These are phyloP conservation scores for Nematopogon swammerdamellus DNA, from an alignment of 2,888 invertebrate genomes.

Conservation along the genomic window DNA sequence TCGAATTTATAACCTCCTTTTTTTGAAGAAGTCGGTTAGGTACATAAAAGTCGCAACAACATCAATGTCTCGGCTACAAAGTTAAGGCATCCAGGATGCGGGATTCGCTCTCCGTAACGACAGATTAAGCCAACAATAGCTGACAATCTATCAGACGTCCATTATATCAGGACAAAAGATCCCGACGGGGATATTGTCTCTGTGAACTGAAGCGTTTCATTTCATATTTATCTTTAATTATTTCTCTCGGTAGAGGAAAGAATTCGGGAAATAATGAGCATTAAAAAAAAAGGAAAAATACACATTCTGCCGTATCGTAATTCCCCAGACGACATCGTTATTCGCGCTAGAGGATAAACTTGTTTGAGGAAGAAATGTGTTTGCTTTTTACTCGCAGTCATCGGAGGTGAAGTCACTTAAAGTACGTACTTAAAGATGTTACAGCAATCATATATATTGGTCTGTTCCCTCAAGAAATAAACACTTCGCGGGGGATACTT, in stretches of 20 bases:
- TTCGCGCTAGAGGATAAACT: not conserved
- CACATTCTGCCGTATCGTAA: not conserved
- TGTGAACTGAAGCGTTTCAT: slow-evolving; percentile 46
- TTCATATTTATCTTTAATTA: slow-evolving; percentile 57
- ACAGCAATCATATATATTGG: too few relatives aligned
- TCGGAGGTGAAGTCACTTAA: not conserved
- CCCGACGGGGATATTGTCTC: slow-evolving; percentile 26
- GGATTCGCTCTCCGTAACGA: slow-evolving; percentile 4
- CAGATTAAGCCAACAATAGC: slow-evolving; percentile 49
- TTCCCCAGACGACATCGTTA: not conserved
- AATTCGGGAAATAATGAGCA: slow-evolving; percentile 1
- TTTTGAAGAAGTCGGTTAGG: too few relatives aligned
- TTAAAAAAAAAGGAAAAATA: not conserved
- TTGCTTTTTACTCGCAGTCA: not conserved
- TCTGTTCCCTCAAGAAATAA: too few relatives aligned
- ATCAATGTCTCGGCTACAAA: too few relatives aligned
- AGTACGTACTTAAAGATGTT: too few relatives aligned
- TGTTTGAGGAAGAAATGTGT: not conserved
- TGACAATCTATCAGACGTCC: slow-evolving; percentile 44
- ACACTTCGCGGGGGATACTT: too few relatives aligned
- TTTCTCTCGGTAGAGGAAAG: slow-evolving; percentile 27
- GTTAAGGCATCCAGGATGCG: too few relatives aligned
- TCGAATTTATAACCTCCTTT: too few relatives aligned
- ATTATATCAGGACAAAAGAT: slow-evolving; percentile 41
- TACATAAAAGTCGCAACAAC: too few relatives aligned